Evolutionary conservation across 2,113 vertebrate genomes (phyloP), one percentile per base, ranked within the genome.

Genomic region (Myotis yumanensis): DNA sequence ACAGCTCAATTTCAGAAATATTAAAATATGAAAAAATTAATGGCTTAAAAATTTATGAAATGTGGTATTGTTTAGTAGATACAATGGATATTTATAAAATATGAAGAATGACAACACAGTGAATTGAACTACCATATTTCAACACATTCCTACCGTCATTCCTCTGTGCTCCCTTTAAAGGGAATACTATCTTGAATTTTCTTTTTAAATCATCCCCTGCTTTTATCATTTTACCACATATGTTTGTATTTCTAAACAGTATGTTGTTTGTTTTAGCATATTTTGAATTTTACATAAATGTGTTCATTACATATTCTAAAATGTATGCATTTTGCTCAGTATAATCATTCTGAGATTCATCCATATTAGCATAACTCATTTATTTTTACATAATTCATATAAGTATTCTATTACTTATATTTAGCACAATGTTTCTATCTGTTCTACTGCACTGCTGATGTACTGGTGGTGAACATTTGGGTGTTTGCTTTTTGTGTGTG

Each of bases 181-280:
- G 25, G n/a, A 73, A 43, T 23, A 66, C 10, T 35, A 93, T 20
- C 79, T 90, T 66, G 57, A 80, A 52, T 69, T 86, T 76, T 76
- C 46, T 46, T 30, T 14, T 62, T 11, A 71, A 94, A 68, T 75
- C 16, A 52, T 46, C 5, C 22, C 18, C 23, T 59, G 32, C 4
- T 92, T 84, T 85, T 89, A 43, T 71, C 40, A 82, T 92, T 86
- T 79, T 90, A 77, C n/a, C 35, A 69, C 3, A 51, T 51, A 30
- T 25, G 32, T 48, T 89, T 72, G 8, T 59, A 52, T n/a, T 52
- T 52, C 18, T 81, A 85, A 90, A 30, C 4, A 90, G 59, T 32
- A 48, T 43, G 5, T 51, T 51, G 6, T 18, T 75, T 87, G 57
- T 59, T 57, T 85, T 59, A 91, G 71, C n/a, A 59, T 73, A 88